Evolutionary conservation across 2,888 invertebrate genomes (phyloP).

Genomic region (Conops quadrifasciatus): DNA sequence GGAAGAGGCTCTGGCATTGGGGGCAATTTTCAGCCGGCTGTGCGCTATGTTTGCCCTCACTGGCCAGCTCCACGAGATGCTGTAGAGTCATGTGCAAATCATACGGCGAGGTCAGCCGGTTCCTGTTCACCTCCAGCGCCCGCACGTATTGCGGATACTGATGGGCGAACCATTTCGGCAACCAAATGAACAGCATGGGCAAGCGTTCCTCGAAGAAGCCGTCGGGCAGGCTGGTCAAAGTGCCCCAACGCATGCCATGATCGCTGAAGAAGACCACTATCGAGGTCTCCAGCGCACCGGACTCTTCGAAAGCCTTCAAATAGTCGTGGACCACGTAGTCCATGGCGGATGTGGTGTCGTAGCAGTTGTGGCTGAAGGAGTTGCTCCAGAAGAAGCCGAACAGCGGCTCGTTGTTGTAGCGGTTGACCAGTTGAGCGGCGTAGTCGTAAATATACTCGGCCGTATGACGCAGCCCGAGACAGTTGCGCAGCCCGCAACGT

Average conservation of each 20-base stretch:
- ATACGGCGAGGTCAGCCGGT: slow-evolving; percentile 76
- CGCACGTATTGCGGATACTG: slow-evolving; percentile 67
- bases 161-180: slow-evolving; percentile 72
- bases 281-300: slow-evolving; percentile 71
- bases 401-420: slow-evolving; percentile 69
- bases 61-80: slow-evolving; percentile 67
- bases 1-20: slow-evolving; percentile 73
- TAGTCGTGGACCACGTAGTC: slow-evolving; percentile 71
- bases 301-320: slow-evolving; percentile 68
- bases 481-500: slow-evolving; percentile 67
- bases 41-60: slow-evolving; percentile 39
- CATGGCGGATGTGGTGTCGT: slow-evolving; percentile 72
- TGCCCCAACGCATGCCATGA: slow-evolving; percentile 80
- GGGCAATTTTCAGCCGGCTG: slow-evolving; percentile 67
- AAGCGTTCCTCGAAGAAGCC: slow-evolving; percentile 82
- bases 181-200: slow-evolving; percentile 76
- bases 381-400: slow-evolving; percentile 84
- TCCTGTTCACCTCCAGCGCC: slow-evolving; percentile 70
- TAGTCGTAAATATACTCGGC: slow-evolving; percentile 75
- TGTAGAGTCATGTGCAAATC: slow-evolving; percentile 76
- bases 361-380: slow-evolving; percentile 76
- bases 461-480: slow-evolving; percentile 70
- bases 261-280: slow-evolving; percentile 79
- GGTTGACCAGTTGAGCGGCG: slow-evolving; percentile 72
- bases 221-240: slow-evolving; percentile 70